Percentiles rank a stretch among this genome's conserved stretches.
phyloP scores from a whole-genome alignment of 1,140 invertebrate genomes.

The Pectinophora gossypiella region DNA sequence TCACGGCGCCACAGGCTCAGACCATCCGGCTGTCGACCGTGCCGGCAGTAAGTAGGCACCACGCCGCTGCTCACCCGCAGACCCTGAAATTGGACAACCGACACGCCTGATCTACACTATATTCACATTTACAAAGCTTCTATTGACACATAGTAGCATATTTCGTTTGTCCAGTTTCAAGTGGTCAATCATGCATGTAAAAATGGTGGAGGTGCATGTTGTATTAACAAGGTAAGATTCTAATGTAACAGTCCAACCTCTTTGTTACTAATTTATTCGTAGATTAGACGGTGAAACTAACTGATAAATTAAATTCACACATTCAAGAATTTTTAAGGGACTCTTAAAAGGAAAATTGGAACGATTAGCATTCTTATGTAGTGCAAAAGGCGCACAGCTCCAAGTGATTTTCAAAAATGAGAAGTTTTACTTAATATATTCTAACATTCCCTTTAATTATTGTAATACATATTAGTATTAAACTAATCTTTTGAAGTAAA shows the following conservation, averaged over 20 bases:
- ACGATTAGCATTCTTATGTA: too few species aligned
- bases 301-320: too few species aligned
- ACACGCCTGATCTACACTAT: not conserved
- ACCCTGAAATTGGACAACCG: slow-evolving; percentile 36
- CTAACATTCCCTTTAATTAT: too few species aligned
- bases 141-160: not conserved
- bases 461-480: too few species aligned
- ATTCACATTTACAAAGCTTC: not conserved
- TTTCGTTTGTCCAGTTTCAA: slow-evolving; percentile 37
- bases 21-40: slow-evolving; percentile 71
- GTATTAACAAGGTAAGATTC: slow-evolving; percentile 51
- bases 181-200: slow-evolving; percentile 45
- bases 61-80: slow-evolving; percentile 28
- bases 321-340: too few species aligned
- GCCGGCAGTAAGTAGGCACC: slow-evolving; percentile 72
- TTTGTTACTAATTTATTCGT: slow-evolving; percentile 30
- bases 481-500: too few species aligned
- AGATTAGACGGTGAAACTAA: too few species aligned
- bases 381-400: too few species aligned
- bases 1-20: slow-evolving; percentile 77
- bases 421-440: too few species aligned
- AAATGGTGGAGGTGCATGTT: slow-evolving; percentile 57
- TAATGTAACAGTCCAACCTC: slow-evolving; percentile 19
- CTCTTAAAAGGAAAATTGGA: too few species aligned
- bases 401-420: too few species aligned